phyloP scores from a whole-genome alignment of 2,888 invertebrate genomes.

The Macrosoma leucophasiata region DNA sequence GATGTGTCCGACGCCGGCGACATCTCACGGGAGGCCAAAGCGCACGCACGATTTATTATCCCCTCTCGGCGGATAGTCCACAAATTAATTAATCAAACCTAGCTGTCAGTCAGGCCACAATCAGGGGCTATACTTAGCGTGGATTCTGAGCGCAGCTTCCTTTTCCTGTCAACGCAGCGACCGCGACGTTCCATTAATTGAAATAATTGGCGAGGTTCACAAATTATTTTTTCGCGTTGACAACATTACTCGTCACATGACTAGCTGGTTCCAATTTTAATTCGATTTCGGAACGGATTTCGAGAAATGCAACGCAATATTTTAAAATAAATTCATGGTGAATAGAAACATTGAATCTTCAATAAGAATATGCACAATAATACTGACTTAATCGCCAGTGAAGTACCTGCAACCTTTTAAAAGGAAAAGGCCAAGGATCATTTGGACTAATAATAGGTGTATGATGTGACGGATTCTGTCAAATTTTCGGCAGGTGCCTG shows the following conservation, averaged over 20 bases:
- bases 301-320: no score
- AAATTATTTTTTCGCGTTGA: slow-evolving; percentile 60
- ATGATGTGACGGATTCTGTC: slow-evolving; percentile 25
- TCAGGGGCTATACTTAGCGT: slow-evolving; percentile 56
- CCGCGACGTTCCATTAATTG: slow-evolving; percentile 67
- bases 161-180: slow-evolving; percentile 63
- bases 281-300: no score
- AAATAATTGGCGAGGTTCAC: slow-evolving; percentile 64
- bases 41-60: slow-evolving; percentile 68
- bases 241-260: slow-evolving; percentile 51
- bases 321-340: no score
- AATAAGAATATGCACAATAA: no score
- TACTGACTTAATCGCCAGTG: no score
- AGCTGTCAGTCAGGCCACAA: slow-evolving; percentile 68
- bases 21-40: slow-evolving; percentile 68
- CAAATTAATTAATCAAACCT: slow-evolving; percentile 72
- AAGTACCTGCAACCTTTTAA: no score
- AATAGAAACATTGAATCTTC: no score
- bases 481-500: slow-evolving; percentile 34
- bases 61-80: slow-evolving; percentile 50
- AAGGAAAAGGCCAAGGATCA: slow-evolving; percentile 7
- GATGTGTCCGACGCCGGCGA: slow-evolving; percentile 53
- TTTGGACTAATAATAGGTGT: slow-evolving; percentile 22
- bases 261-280: no score
- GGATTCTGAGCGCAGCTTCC: slow-evolving; percentile 47